These are phyloP conservation scores for Acholoe squamosa DNA, from an alignment of 2,888 invertebrate genomes.

Conservation along the genomic window DNA sequence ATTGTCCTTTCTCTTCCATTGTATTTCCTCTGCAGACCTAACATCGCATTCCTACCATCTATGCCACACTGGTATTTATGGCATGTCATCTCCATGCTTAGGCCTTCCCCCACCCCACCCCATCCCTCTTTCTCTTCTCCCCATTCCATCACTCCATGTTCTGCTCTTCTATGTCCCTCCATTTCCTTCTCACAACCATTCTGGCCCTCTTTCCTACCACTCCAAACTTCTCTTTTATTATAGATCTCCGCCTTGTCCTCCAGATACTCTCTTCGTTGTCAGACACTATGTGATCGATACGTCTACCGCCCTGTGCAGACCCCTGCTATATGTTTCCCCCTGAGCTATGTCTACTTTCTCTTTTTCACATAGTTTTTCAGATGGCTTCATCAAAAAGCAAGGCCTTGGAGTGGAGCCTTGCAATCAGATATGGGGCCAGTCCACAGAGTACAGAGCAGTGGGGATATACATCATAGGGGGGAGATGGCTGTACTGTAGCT, in stretches of 20 bases:
- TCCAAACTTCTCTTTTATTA: neutral
- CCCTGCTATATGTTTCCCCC: neutral
- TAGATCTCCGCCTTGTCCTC: neutral
- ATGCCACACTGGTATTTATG: no score
- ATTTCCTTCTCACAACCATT: neutral
- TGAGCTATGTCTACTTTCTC: slow-evolving; percentile 1
- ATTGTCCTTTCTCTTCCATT: no score
- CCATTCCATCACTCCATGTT: neutral
- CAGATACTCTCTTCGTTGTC: neutral
- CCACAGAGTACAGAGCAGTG: no score
- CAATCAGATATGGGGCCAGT: no score
- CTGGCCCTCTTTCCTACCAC: neutral
- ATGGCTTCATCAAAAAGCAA: slow-evolving; percentile 13
- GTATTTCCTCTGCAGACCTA: no score
- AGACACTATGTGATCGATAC: neutral
- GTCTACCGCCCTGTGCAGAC: neutral
- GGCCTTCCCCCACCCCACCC: neutral
- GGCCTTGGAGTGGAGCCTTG: neutral
- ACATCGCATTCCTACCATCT: no score
- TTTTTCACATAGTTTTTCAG: neutral
- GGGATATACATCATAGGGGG: no score
- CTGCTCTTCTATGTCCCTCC: neutral
- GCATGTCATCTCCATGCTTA: no score
- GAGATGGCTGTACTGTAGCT: no score
- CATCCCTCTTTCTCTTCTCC: neutral